Evolutionary conservation across 2,113 vertebrate genomes (phyloP), one percentile per base, ranked within the genome.

Genomic region (Amphilophus citrinellus): DNA sequence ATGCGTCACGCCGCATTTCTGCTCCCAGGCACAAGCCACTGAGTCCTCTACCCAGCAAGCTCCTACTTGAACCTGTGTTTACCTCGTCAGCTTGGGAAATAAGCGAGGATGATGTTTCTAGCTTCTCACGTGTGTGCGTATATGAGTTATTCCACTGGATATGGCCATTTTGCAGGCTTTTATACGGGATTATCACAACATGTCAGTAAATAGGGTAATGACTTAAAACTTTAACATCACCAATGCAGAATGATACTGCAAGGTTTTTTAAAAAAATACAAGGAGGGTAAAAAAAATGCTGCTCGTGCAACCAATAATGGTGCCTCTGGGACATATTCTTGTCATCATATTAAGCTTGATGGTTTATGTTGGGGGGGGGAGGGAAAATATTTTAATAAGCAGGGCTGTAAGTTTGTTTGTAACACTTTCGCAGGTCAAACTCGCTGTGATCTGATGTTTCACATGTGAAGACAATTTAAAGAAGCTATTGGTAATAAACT

Each of bases 1-100:
- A 88, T 80, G 68, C 15, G 76, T 86, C 82, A 81, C 32, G 65
- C 82, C 87, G 87, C 87, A 91, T 92, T 93, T 85, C 82, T 80
- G 79, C 88, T 84, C 65, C 13, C 14, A 80, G 84, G 71, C 90
- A 80, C 73, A 60, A 80, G 47, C 76, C 57, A 11, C 60, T 2
- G 77, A 78, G 61, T 61, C 42, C 59, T 82, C 83, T 32, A 75
- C 76, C 77, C 80, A 44, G 68, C 77, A 30, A 76, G 88, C 83
- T 76, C 61, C 84, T 37, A 14, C 91, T 63, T 53, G 61, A 91
- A 88, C 76, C 86, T 11, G 63, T 82, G 79, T 83, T 89, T 86
- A 77, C 75, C 79, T 57, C 73, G 44, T 89, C 71, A 83, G 63
- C 82, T 79, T 1, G 5, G 57, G 20, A 71, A 81, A 35, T n/a